phyloP scores from a whole-genome alignment of 2,888 invertebrate genomes.

The Meiosimyza decipiens region DNA sequence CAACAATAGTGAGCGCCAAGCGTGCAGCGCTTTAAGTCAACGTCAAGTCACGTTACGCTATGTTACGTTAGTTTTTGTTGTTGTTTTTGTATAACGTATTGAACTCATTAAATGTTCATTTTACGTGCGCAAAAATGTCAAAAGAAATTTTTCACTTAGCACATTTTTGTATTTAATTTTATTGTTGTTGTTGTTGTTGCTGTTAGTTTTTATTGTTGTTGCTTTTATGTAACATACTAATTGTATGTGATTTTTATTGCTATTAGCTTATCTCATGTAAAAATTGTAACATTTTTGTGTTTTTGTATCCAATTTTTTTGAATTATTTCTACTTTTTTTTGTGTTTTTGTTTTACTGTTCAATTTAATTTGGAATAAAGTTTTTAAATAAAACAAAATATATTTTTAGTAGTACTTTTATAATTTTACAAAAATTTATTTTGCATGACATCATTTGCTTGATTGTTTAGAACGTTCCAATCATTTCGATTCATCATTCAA shows the following conservation, averaged over 20 bases:
- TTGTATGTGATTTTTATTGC: background rate
- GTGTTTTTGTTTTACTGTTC: background rate
- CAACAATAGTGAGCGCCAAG: background rate
- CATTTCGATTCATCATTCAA: background rate
- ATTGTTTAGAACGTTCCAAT: background rate
- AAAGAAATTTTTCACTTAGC: constrained; percentile 17
- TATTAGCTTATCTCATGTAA: background rate
- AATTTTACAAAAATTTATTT: background rate
- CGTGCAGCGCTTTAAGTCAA: constrained; percentile 4
- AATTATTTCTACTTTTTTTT: background rate
- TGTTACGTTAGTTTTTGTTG: constrained; percentile 19
- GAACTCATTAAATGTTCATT: constrained; percentile 17
- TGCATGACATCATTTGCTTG: constrained; percentile 23
- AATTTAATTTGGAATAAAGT: too few species aligned
- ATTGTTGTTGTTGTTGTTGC: background rate
- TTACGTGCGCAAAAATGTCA: constrained; percentile 26
- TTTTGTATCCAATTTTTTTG: background rate
- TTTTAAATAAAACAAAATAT: too few species aligned
- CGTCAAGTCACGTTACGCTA: constrained; percentile 6
- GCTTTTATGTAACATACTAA: background rate
- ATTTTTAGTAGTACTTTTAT: too few species aligned
- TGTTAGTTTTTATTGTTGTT: background rate
- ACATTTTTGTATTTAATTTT: background rate
- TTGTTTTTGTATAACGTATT: background rate
- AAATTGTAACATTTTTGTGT: background rate